These are phyloP conservation scores for Drosophila sproati DNA, from an alignment of 1,140 invertebrate species.

Conservation along the genomic window DNA sequence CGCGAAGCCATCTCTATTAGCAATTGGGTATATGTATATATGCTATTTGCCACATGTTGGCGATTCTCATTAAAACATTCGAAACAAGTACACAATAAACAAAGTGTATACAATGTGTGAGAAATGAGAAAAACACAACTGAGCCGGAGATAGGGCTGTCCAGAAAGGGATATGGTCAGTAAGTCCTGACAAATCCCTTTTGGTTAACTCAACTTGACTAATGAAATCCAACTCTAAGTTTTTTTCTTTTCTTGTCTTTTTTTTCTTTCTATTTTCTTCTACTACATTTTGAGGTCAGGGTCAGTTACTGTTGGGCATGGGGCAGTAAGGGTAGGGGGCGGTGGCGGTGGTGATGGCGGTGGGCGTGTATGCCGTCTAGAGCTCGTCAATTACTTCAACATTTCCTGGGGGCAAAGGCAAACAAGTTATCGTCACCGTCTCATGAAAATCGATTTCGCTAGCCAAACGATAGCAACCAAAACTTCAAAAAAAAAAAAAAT, in stretches of 20 bases:
- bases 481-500: slow-evolving; percentile 9
- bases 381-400: slow-evolving; percentile 54
- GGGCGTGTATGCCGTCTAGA: slow-evolving; percentile 30
- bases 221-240: slow-evolving; percentile 32
- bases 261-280: neutral
- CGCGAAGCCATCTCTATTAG: slow-evolving; percentile 54
- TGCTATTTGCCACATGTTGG: slow-evolving; percentile 1
- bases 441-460: slow-evolving; percentile 43
- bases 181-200: slow-evolving; percentile 28
- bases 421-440: slow-evolving; percentile 49
- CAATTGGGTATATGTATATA: slow-evolving; percentile 6
- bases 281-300: slow-evolving; percentile 50
- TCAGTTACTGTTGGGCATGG: slow-evolving; percentile 17
- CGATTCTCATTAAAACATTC: slow-evolving; percentile 33
- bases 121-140: slow-evolving; percentile 13
- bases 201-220: slow-evolving; percentile 36
- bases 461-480: slow-evolving; percentile 15
- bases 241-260: neutral
- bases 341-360: neutral
- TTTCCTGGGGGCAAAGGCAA: slow-evolving; percentile 47
- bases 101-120: neutral
- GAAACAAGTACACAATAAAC: neutral
- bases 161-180: neutral
- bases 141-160: neutral
- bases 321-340: neutral